phyloP scores from a whole-genome alignment of 1,140 invertebrate species.

The Probaryconus sp. region DNA sequence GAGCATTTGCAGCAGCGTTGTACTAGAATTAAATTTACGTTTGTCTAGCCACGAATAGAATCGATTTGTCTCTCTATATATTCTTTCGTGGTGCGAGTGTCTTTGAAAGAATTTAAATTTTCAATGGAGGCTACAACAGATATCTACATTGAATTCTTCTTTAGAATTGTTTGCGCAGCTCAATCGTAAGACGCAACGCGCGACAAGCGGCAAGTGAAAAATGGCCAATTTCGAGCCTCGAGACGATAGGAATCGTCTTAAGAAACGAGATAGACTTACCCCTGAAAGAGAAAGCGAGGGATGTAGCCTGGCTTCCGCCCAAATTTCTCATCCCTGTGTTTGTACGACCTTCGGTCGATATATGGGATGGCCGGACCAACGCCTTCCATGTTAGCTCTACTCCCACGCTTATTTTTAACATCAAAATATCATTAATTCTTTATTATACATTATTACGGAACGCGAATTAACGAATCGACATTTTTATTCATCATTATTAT shows the following conservation, averaged over 20 bases:
- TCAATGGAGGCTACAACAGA: conserved; percentile 36
- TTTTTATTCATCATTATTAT: too few species aligned
- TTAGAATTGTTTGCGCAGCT: conserved; percentile 42
- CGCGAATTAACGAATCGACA: not conserved
- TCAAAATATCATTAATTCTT: too few species aligned
- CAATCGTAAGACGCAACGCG: conserved; percentile 29
- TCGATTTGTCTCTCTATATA: conserved; percentile 7
- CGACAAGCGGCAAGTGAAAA: conserved; percentile 60
- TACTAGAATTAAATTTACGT: conserved; percentile 1
- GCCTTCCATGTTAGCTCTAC: conserved; percentile 38
- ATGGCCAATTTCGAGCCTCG: conserved; percentile 58
- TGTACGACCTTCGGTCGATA: conserved; percentile 61
- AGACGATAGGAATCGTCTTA: conserved; percentile 49
- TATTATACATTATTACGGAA: conserved; percentile 6
- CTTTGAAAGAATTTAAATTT: conserved; percentile 38
- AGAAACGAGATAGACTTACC: conserved; percentile 40
- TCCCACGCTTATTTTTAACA: not conserved
- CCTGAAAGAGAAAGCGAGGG: conserved; percentile 41
- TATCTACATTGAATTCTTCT: conserved; percentile 22
- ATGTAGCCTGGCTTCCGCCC: conserved; percentile 57
- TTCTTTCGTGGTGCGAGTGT: conserved; percentile 1
- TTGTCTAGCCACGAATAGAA: conserved; percentile 1
- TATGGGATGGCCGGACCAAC: conserved; percentile 55
- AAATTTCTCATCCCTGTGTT: conserved; percentile 58
- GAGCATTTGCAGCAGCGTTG: too few species aligned